Conservation (phyloP, 92 coral and sea anemone species). For the Ricordea florida region DNA sequence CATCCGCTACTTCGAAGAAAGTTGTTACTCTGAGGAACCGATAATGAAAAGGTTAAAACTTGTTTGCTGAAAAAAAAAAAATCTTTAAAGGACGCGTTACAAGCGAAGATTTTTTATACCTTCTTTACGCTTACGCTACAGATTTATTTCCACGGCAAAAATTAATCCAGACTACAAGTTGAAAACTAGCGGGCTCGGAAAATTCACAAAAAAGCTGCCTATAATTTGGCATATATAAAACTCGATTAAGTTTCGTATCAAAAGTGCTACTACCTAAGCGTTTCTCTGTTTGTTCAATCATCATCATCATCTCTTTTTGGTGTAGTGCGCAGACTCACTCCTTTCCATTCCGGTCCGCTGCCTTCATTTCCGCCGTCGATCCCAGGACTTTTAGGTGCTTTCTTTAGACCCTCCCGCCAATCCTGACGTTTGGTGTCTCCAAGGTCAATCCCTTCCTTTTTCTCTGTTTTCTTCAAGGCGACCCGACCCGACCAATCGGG, state of each 20-base stretch:
- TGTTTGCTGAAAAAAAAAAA: too few species aligned
- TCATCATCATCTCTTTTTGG: constrained; percentile 25
- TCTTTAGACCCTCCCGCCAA: constrained; percentile 85
- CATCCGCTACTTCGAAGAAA: too few species aligned
- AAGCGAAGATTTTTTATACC: too few species aligned
- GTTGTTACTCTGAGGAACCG: too few species aligned
- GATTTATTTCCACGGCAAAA: too few species aligned
- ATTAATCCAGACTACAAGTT: too few species aligned
- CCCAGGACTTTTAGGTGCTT: constrained; percentile 49
- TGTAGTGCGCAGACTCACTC: constrained; percentile 7
- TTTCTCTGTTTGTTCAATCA: constrained; percentile 10
- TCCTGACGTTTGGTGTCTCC: constrained; percentile 66
- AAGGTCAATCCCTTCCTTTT: constrained; percentile 58
- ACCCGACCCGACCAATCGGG: constrained; percentile 90
- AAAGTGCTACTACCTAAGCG: constrained; percentile 35
- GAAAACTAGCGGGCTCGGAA: too few species aligned
- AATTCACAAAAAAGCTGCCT: too few species aligned
- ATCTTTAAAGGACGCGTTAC: too few species aligned
- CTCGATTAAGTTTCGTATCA: constrained; percentile 5
- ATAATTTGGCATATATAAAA: too few species aligned
- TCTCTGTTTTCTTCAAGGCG: constrained; percentile 90
- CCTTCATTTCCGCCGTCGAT: constrained; percentile 5
- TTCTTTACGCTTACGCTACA: too few species aligned
- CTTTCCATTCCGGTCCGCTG: constrained; percentile 33
- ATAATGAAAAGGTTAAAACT: too few species aligned